Conservation (phyloP, 1,140 invertebrate species). For the Apis florea region DNA sequence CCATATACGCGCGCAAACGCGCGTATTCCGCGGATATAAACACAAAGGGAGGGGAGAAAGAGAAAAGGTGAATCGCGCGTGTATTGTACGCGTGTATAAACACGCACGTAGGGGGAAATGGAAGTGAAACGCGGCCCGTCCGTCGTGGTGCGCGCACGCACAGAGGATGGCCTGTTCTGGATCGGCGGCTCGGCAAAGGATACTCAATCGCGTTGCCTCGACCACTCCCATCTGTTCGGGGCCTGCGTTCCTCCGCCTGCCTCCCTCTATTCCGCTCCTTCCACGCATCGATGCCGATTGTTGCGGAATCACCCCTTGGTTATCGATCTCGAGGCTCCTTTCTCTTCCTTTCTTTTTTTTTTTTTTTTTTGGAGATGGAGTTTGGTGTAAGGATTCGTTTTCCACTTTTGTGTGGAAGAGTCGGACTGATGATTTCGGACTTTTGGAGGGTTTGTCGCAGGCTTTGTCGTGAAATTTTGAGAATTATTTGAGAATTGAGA, state of each 20-base stretch:
- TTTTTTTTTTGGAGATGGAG: no score
- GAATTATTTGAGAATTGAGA: no score
- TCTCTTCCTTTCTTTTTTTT: no score
- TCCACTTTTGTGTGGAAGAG: no score
- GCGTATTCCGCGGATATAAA: no score
- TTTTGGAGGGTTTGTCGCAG: no score
- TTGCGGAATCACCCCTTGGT: background rate
- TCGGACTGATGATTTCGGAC: no score
- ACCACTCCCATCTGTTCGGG: background rate
- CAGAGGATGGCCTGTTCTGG: slow-evolving; percentile 52
- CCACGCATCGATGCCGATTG: slow-evolving; percentile 19
- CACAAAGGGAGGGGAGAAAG: no score
- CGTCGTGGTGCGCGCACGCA: background rate
- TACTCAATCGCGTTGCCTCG: slow-evolving; percentile 41
- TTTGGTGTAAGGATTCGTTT: no score
- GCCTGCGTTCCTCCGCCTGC: background rate
- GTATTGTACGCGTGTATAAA: no score
- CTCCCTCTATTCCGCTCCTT: background rate
- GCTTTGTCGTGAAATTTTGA: no score
- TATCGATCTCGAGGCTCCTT: background rate
- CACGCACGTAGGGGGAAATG: background rate
- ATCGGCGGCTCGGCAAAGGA: slow-evolving; percentile 62
- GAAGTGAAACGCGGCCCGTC: slow-evolving; percentile 7
- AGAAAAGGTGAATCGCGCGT: no score
- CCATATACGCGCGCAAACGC: background rate